Evolutionary conservation across 1,140 invertebrate species (phyloP), one percentile per base, ranked within the genome.

Genomic region (Armadillidium nasatum): DNA sequence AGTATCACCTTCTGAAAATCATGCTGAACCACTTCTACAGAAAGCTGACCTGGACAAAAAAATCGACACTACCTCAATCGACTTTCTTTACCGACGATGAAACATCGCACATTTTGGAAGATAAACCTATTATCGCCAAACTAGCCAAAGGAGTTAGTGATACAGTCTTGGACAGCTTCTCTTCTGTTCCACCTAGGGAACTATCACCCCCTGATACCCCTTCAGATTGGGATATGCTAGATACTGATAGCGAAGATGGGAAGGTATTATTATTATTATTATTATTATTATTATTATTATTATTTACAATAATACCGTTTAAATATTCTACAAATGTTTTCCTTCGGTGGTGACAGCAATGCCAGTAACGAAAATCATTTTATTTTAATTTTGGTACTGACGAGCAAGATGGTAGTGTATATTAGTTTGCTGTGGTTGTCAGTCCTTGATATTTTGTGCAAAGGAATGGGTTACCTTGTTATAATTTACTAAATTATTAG

Each of bases 281-380:
- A 15, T 60, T 15, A 60, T 60, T 60, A 60, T 60, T 60, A 60
- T 60, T 60, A 60, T 60, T 60, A 60, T 60, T 60, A 60, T 60
- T 60, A 60, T 60, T 60, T 3, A 33, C 6, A 33, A 33, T 33
- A 33, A 33, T 33, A 33, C 33, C 33, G 33, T 33, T 33, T 33
- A 6, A 33, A 33, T 33, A 33, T 33, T 33, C 33, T 33, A 6
- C 33, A 3, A 3, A 33, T 33, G 33, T 33, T 33, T 6, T 3
- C 6, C 33, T 33, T 33, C 33, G 6, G 1, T 3, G 6, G 33
- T 33, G 33, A 33, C 33, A 33, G 33, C 33, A 33, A 33, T 33
- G 33, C 33, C 33, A 33, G 6, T 33, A 33, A 33, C 2, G 1
- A 33, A 33, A 33, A 3, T 3, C 33, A 33, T 33, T 33, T 33